phyloP scores from a whole-genome alignment of 2,888 invertebrate species.

The Melitaea athalia region DNA sequence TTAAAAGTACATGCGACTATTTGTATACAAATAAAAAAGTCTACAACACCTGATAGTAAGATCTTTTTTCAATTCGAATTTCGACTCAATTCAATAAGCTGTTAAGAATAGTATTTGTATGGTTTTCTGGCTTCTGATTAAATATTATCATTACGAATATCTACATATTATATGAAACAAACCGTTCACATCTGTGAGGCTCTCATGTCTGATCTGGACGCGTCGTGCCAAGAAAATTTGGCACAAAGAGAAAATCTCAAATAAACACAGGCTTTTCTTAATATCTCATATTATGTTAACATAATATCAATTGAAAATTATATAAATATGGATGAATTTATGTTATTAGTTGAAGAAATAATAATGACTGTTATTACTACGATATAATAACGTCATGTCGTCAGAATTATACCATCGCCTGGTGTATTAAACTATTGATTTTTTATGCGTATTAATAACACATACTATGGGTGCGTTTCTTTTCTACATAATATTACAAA shows the following conservation, averaged over 20 bases:
- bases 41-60: too few species aligned
- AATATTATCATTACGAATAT: not conserved
- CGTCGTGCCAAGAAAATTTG: slow-evolving; percentile 28
- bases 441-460: too few species aligned
- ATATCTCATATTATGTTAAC: not conserved
- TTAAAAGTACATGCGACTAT: too few species aligned
- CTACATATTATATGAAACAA: not conserved
- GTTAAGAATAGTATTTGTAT: not conserved
- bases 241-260: slow-evolving; percentile 11
- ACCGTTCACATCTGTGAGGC: slow-evolving; percentile 3
- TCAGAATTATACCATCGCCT: too few species aligned
- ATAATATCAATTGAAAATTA: not conserved
- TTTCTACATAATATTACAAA: too few species aligned
- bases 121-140: not conserved
- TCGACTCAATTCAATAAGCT: not conserved
- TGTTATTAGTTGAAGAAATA: too few species aligned
- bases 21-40: not conserved
- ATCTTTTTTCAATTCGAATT: not conserved
- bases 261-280: not conserved
- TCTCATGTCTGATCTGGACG: slow-evolving; percentile 3
- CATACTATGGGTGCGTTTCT: too few species aligned
- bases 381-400: too few species aligned
- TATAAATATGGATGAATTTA: not conserved
- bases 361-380: too few species aligned
- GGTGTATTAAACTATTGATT: too few species aligned